Evolutionary conservation across 2,113 vertebrate species (phyloP).

Genomic region (Pogonocichla stellata): DNA sequence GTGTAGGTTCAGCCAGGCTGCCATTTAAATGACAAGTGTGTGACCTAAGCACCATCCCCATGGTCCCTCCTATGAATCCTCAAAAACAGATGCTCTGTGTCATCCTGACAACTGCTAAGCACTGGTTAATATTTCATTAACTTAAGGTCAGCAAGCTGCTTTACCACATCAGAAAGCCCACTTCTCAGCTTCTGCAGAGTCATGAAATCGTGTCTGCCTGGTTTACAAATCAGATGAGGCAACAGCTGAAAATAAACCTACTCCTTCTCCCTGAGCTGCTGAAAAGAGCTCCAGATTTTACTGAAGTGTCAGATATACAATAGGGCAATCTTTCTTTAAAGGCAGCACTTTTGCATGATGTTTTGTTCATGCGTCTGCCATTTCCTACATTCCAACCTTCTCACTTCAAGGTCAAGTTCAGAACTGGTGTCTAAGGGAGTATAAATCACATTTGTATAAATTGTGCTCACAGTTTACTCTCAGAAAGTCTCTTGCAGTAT

Average conservation of each 20-base stretch:
- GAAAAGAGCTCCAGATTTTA: background rate
- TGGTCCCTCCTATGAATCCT: background rate
- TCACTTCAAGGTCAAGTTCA: background rate
- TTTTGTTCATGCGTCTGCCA: background rate
- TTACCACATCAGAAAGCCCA: background rate
- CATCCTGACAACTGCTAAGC: background rate
- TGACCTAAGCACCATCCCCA: background rate
- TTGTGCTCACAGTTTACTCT: background rate
- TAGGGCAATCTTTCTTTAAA: background rate
- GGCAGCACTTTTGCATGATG: background rate
- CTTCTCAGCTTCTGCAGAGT: background rate
- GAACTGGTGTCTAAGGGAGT: background rate
- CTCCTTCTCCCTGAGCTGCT: background rate
- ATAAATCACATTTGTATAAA: background rate
- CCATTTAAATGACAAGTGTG: background rate
- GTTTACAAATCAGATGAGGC: background rate
- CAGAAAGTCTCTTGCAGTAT: background rate
- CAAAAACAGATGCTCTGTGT: background rate
- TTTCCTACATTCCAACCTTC: background rate
- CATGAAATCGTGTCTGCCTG: background rate
- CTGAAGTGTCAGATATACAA: background rate
- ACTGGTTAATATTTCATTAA: conserved; percentile 7
- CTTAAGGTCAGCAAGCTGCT: background rate
- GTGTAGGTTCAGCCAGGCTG: background rate
- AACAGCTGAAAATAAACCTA: background rate